A percentile compares a stretch with the other conserved stretches of the same genome.
Evolutionary conservation across 1,140 invertebrate species (phyloP).

Genomic region (Microplitis mediator): DNA sequence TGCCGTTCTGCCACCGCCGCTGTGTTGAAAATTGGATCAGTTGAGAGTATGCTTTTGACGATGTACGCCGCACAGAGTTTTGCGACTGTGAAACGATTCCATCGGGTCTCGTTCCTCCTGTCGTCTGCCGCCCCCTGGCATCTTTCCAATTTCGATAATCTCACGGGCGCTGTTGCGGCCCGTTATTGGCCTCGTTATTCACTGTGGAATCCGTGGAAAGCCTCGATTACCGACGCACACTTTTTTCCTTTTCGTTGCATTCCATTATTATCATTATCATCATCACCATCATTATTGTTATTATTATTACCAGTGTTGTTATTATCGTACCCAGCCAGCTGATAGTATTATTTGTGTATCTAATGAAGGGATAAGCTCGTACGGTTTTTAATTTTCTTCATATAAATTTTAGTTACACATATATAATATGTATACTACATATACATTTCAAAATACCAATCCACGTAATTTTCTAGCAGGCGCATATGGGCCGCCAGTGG

Average conservation of each 20-base stretch:
- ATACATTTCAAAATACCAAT: too few species aligned
- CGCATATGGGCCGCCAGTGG: not conserved
- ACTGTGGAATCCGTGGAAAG: conserved; percentile 48
- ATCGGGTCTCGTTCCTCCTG: conserved; percentile 13
- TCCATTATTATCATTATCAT: not conserved
- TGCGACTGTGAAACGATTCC: conserved; percentile 6
- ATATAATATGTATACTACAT: too few species aligned
- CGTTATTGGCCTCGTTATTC: conserved; percentile 56
- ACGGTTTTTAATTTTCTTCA: not conserved
- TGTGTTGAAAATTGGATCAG: conserved; percentile 20
- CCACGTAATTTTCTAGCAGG: not conserved
- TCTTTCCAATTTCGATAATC: conserved; percentile 58
- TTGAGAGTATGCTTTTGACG: conserved; percentile 1
- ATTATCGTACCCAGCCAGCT: too few species aligned
- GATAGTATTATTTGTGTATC: not conserved
- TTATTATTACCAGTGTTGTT: too few species aligned
- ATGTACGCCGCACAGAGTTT: not conserved
- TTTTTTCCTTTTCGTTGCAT: conserved; percentile 3
- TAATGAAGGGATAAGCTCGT: not conserved
- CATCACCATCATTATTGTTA: too few species aligned
- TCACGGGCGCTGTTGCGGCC: conserved; percentile 50
- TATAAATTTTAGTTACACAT: too few species aligned
- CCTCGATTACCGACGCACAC: conserved; percentile 27
- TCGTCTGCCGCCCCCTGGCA: conserved; percentile 39
- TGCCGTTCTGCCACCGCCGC: too few species aligned